A percentile compares a stretch with the other conserved stretches of the same genome.
phyloP scores from a whole-genome alignment of 1,140 invertebrate species.

The Steinernema khuongi region DNA sequence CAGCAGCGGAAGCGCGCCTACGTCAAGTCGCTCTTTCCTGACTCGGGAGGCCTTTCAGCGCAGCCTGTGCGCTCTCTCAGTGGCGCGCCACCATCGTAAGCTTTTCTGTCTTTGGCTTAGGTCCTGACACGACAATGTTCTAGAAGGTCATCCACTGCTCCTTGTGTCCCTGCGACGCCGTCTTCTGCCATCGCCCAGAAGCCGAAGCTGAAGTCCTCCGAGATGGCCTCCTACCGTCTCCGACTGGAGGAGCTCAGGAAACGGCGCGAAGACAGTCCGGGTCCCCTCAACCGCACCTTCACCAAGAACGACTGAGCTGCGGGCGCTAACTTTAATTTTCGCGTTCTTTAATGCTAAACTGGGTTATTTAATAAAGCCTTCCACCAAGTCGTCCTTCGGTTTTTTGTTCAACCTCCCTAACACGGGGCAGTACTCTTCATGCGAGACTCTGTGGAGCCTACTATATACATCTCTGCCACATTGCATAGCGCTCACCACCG shows the following conservation, averaged over 20 bases:
- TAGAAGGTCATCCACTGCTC: not conserved
- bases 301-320: too few relatives aligned
- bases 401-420: too few relatives aligned
- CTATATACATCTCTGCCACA: too few relatives aligned
- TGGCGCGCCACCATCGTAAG: not conserved
- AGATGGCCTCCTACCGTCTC: not conserved
- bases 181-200: not conserved
- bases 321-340: too few relatives aligned
- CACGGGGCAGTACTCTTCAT: too few relatives aligned
- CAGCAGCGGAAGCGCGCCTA: not conserved
- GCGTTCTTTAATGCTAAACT: too few relatives aligned
- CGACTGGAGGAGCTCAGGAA: not conserved
- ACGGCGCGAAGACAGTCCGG: not conserved
- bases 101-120: not conserved
- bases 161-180: not conserved
- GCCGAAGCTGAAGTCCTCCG: not conserved
- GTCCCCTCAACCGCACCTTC: not conserved
- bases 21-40: not conserved
- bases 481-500: too few relatives aligned
- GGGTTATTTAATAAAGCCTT: too few relatives aligned
- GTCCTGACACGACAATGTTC: not conserved
- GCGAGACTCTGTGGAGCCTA: too few relatives aligned
- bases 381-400: too few relatives aligned
- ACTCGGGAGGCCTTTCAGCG: not conserved
- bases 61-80: not conserved